phyloP scores from a whole-genome alignment of 2,797 vertebrate genomes.

The Amblyopsis hoosieri region DNA sequence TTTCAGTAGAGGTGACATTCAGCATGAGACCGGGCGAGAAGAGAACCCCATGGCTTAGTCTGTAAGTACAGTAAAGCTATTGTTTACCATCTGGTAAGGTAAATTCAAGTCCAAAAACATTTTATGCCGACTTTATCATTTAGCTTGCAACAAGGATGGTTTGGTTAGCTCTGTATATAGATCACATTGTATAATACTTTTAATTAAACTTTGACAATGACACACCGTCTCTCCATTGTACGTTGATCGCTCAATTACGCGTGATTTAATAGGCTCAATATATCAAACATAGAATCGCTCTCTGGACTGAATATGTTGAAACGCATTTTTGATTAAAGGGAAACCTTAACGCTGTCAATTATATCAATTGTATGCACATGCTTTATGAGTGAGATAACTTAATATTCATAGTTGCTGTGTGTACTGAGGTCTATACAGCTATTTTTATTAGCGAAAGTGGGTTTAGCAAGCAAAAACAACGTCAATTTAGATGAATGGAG shows the following conservation, averaged over 20 bases:
- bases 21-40: slow-evolving; percentile 69
- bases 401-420: slow-evolving; percentile 42
- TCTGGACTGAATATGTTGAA: slow-evolving; percentile 12
- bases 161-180: not conserved
- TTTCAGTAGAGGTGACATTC: slow-evolving; percentile 77
- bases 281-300: slow-evolving; percentile 9
- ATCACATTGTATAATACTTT: not conserved
- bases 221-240: not conserved
- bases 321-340: slow-evolving; percentile 24
- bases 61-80: slow-evolving; percentile 64
- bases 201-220: not conserved
- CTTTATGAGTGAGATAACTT: slow-evolving; percentile 2
- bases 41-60: slow-evolving; percentile 61
- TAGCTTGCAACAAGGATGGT: not conserved
- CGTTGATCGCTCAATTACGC: not conserved
- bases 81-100: slow-evolving; percentile 72
- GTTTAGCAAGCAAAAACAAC: slow-evolving; percentile 8
- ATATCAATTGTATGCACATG: slow-evolving; percentile 30
- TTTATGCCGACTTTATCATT: slow-evolving; percentile 40
- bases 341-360: slow-evolving; percentile 19
- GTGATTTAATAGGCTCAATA: not conserved
- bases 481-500: not conserved
- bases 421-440: slow-evolving; percentile 12
- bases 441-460: not conserved
- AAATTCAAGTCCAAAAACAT: slow-evolving; percentile 48